Evolutionary conservation across 53 echinoderm and acorn worm species (phyloP).

Genomic region (Holothuria scabra): DNA sequence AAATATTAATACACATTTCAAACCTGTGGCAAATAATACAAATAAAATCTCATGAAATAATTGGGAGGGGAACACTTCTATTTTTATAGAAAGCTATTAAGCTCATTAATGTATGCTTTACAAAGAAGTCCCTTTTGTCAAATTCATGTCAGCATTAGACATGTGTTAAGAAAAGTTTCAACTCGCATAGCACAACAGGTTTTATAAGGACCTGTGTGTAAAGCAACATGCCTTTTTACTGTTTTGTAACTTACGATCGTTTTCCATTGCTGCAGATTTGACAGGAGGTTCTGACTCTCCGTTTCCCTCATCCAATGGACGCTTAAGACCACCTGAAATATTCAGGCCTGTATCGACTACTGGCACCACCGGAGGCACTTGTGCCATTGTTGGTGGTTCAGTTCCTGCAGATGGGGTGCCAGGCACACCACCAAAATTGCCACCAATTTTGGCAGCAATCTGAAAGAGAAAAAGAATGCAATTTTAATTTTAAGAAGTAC

Average conservation of each 20-base stretch:
- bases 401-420: slow-evolving; percentile 56
- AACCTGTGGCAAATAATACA: too few species aligned
- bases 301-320: slow-evolving; percentile 80
- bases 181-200: too few species aligned
- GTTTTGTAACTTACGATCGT: slow-evolving; percentile 53
- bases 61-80: too few species aligned
- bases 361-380: slow-evolving; percentile 48
- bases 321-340: slow-evolving; percentile 70
- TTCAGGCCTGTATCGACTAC: slow-evolving; percentile 64
- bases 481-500: too few species aligned
- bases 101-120: too few species aligned
- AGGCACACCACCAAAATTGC: slow-evolving; percentile 62
- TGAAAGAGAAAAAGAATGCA: slow-evolving; percentile 32
- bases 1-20: too few species aligned
- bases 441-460: slow-evolving; percentile 99
- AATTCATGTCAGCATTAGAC: too few species aligned
- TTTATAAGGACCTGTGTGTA: not conserved
- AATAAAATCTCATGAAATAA: too few species aligned
- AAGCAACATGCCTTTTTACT: not conserved
- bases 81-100: too few species aligned
- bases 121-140: too few species aligned
- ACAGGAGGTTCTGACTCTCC: slow-evolving; percentile 72
- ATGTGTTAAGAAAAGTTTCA: too few species aligned
- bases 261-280: slow-evolving; percentile 79
- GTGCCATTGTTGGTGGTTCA: slow-evolving; percentile 49